phyloP scores from a whole-genome alignment of 2,888 invertebrate genomes.

The Acanthopleura granulata region DNA sequence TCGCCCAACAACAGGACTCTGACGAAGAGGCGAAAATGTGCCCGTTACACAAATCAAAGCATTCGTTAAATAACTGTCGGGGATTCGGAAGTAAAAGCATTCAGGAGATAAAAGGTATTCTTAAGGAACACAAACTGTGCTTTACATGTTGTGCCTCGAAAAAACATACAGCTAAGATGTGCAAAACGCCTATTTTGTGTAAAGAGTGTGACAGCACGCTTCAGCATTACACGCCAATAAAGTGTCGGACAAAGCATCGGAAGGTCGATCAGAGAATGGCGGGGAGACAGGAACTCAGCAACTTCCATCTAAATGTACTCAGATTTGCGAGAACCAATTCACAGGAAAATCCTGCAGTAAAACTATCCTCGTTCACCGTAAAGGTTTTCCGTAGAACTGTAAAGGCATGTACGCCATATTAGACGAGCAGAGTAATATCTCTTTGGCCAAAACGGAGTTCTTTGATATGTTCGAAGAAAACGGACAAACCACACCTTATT shows the following conservation, averaged over 20 bases:
- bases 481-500: not conserved
- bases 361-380: slow-evolving; percentile 17
- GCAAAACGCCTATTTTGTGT: slow-evolving; percentile 26
- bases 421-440: slow-evolving; percentile 25
- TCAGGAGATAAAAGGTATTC: slow-evolving; percentile 24
- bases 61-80: slow-evolving; percentile 26
- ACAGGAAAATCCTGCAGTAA: slow-evolving; percentile 22
- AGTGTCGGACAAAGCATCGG: not conserved
- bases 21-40: slow-evolving; percentile 2
- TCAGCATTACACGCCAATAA: slow-evolving; percentile 25
- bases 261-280: not conserved
- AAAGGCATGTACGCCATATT: slow-evolving; percentile 12
- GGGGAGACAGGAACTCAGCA: slow-evolving; percentile 5
- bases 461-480: slow-evolving; percentile 17
- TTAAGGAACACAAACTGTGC: slow-evolving; percentile 27
- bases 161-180: slow-evolving; percentile 25
- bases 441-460: slow-evolving; percentile 18
- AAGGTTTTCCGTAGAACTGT: too few relatives aligned
- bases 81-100: slow-evolving; percentile 24
- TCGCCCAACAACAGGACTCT: not conserved
- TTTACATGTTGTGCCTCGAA: slow-evolving; percentile 28
- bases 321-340: slow-evolving; percentile 11
- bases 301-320: slow-evolving; percentile 18
- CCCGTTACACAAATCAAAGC: slow-evolving; percentile 23
- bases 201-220: slow-evolving; percentile 30